These are phyloP conservation scores for Corythornis madagascariensis DNA, from an alignment of 2,113 vertebrate species.

Conservation along the genomic window DNA sequence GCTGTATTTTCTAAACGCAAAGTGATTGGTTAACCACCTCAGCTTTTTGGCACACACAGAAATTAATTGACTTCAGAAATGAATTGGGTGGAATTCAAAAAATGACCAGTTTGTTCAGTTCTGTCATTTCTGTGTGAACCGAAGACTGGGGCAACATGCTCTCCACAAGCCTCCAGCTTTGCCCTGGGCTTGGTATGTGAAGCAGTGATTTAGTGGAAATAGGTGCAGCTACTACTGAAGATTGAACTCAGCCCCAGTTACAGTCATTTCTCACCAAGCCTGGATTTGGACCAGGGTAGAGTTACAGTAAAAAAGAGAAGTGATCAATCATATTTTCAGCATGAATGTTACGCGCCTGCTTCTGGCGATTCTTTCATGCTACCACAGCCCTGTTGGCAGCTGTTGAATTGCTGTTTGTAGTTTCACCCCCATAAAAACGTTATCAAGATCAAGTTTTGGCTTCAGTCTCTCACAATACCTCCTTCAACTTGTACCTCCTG, in stretches of 20 bases:
- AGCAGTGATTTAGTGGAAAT: not conserved
- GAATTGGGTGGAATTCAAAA: not conserved
- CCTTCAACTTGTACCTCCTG: not conserved
- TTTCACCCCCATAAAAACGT: conserved; percentile 41
- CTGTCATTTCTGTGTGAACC: not conserved
- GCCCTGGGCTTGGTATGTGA: not conserved
- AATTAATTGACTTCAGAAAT: not conserved
- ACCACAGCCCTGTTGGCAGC: not conserved
- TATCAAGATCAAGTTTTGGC: conserved; percentile 50
- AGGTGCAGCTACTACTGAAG: not conserved
- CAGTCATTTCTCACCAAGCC: not conserved
- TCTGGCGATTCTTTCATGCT: not conserved
- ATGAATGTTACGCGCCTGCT: not conserved
- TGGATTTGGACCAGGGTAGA: not conserved
- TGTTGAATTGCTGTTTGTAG: conserved; percentile 24
- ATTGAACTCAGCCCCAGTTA: not conserved
- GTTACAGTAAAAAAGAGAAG: not conserved
- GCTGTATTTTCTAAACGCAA: not conserved
- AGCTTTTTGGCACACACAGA: not conserved
- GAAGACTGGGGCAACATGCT: accelerated
- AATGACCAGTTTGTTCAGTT: not conserved
- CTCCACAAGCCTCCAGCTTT: not conserved
- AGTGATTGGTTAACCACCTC: not conserved
- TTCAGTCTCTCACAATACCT: conserved; percentile 9
- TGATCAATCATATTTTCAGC: conserved; percentile 44